A percentile compares a stretch with the other conserved stretches of the same genome.
These are phyloP conservation scores for Chrysopa pallens DNA, from an alignment of 1,140 invertebrate species.

Conservation along the genomic window DNA sequence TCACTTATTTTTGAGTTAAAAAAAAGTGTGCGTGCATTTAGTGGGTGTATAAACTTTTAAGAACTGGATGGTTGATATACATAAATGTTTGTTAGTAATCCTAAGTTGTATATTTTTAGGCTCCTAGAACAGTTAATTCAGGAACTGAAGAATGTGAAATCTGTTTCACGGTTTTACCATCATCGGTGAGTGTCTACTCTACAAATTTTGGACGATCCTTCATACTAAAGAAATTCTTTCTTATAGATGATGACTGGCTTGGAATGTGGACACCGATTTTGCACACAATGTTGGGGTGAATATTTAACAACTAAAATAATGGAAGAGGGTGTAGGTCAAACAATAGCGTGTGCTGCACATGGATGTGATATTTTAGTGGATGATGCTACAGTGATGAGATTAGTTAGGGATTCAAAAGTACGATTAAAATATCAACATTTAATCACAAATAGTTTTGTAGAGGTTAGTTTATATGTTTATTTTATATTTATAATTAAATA, in stretches of 20 bases:
- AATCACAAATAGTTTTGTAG: constrained; percentile 97
- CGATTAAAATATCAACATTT: constrained; percentile 94
- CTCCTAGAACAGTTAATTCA: constrained; percentile 28
- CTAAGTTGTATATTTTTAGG: background rate
- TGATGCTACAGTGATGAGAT: constrained; percentile 87
- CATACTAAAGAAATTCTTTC: constrained; percentile 4
- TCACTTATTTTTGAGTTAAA: no score
- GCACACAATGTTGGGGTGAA: constrained; percentile 85
- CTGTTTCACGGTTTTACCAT: constrained; percentile 66
- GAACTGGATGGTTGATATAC: background rate
- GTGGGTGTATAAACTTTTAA: background rate
- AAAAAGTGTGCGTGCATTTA: background rate
- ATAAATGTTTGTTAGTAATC: no score
- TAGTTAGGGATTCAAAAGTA: constrained; percentile 82
- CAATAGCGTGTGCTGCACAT: constrained; percentile 88
- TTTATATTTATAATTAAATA: background rate
- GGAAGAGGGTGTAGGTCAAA: constrained; percentile 90
- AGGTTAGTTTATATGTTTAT: constrained; percentile 35
- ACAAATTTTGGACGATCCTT: background rate
- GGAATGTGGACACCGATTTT: constrained; percentile 93
- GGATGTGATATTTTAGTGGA: constrained; percentile 89
- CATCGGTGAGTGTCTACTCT: constrained; percentile 43
- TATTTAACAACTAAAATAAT: constrained; percentile 98
- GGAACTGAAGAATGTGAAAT: constrained; percentile 85
- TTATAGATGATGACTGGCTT: constrained; percentile 87